These are phyloP conservation scores for Brachirus orientalis DNA, from an alignment of 2,113 vertebrate species.

Conservation along the genomic window DNA sequence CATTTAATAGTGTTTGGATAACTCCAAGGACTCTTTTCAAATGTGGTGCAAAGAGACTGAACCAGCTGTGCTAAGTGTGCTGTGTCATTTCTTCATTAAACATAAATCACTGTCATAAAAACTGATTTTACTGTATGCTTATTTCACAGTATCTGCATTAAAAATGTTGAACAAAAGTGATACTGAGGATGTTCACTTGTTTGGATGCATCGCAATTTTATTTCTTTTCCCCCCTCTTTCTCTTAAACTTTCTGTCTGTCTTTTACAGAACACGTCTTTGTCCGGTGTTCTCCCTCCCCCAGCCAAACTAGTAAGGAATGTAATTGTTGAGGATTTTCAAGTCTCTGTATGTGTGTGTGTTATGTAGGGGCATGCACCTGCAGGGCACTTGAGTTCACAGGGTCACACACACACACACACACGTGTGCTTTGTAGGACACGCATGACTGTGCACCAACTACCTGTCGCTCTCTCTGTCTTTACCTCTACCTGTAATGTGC, in stretches of 20 bases:
- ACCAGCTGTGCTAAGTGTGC: not conserved
- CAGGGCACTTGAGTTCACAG: conserved; percentile 80
- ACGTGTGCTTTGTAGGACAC: conserved; percentile 39
- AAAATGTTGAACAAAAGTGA: not conserved
- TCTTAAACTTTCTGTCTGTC: conserved; percentile 21
- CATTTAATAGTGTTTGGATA: not conserved
- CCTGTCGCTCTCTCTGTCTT: conserved; percentile 53
- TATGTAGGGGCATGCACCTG: conserved; percentile 78
- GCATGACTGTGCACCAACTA: conserved; percentile 76
- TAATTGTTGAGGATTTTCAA: conserved; percentile 77
- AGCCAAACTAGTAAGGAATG: conserved; percentile 75
- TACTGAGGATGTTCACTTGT: not conserved
- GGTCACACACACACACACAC: conserved; percentile 45
- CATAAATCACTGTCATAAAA: not conserved
- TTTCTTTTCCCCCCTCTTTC: not conserved
- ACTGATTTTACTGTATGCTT: not conserved
- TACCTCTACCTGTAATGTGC: conserved; percentile 26
- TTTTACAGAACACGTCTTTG: conserved; percentile 72
- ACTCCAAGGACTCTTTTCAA: conserved; percentile 1
- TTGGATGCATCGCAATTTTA: conserved; percentile 5
- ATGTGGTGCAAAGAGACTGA: not conserved
- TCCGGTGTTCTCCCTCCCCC: conserved; percentile 60
- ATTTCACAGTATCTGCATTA: not conserved
- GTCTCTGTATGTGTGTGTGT: conserved; percentile 30
- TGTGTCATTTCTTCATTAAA: not conserved